These are phyloP conservation scores for Campoplex nolae DNA, from an alignment of 2,888 invertebrate species.

Conservation along the genomic window DNA sequence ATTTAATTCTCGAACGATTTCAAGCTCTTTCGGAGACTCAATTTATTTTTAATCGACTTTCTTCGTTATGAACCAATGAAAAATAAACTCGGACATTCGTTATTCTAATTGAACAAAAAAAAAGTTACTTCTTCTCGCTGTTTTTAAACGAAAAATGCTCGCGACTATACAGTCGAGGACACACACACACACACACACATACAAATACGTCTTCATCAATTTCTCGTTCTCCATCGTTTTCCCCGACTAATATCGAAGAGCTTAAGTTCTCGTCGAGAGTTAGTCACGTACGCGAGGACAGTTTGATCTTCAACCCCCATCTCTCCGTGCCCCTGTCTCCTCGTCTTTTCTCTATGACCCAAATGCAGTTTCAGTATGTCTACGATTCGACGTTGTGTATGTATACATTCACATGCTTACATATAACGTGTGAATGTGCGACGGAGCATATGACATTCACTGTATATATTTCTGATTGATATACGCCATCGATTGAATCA, in stretches of 20 bases:
- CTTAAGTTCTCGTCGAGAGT: slow-evolving; percentile 66
- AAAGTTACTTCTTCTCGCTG: background rate
- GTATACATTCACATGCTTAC: background rate
- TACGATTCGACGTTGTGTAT: background rate
- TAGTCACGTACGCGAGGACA: slow-evolving; percentile 59
- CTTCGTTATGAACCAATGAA: background rate
- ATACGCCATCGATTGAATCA: slow-evolving; percentile 7
- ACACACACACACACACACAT: background rate
- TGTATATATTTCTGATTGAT: background rate
- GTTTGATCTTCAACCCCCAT: slow-evolving; percentile 45
- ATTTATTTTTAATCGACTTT: background rate
- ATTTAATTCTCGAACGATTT: background rate
- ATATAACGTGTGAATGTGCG: background rate
- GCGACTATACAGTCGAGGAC: slow-evolving; percentile 29
- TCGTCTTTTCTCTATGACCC: slow-evolving; percentile 57
- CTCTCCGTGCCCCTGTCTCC: slow-evolving; percentile 24
- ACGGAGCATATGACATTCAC: background rate
- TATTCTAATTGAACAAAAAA: background rate
- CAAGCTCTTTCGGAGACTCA: background rate
- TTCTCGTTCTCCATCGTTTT: slow-evolving; percentile 49
- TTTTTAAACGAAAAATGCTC: background rate
- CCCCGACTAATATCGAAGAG: slow-evolving; percentile 64
- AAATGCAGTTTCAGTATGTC: slow-evolving; percentile 55
- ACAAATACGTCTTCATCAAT: slow-evolving; percentile 22
- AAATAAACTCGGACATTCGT: background rate